Evolutionary conservation across 2,113 vertebrate species (phyloP).

Genomic region (Pseudonaja textilis): DNA sequence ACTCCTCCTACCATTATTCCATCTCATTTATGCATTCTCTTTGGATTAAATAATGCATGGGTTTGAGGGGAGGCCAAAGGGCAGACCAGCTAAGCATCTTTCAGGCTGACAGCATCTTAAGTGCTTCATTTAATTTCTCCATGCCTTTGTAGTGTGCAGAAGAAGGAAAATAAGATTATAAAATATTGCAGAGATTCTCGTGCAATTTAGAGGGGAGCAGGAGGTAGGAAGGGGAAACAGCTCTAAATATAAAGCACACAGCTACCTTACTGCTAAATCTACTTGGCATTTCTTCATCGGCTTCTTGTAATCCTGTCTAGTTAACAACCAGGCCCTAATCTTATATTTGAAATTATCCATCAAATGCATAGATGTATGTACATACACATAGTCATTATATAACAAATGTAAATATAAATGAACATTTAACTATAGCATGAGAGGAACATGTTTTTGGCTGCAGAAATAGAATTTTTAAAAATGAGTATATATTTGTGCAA

Average conservation of each 20-base stretch:
- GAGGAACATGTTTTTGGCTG: not conserved
- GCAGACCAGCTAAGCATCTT: slow-evolving; percentile 61
- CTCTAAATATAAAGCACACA: not conserved
- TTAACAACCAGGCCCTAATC: not conserved
- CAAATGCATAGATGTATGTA: not conserved
- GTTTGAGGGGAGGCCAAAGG: slow-evolving; percentile 59
- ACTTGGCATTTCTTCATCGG: not conserved
- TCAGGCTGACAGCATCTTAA: slow-evolving; percentile 63
- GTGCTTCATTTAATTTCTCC: slow-evolving; percentile 61
- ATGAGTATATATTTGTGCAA: not conserved
- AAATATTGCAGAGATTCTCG: slow-evolving; percentile 42
- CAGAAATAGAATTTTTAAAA: not conserved
- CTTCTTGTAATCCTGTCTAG: not conserved
- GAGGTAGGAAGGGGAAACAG: not conserved
- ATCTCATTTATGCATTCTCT: slow-evolving; percentile 70
- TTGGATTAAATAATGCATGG: slow-evolving; percentile 71
- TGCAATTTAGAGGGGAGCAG: slow-evolving; percentile 1
- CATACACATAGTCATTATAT: not conserved
- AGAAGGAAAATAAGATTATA: slow-evolving; percentile 46
- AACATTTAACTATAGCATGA: not conserved
- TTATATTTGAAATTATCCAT: not conserved
- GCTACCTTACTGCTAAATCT: not conserved
- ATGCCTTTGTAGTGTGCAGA: slow-evolving; percentile 4
- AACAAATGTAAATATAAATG: not conserved
- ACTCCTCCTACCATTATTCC: slow-evolving; percentile 62